A percentile compares a stretch with the other conserved stretches of the same genome.
Conservation (phyloP, 2,113 vertebrate genomes). For the Cairina moschata region DNA sequence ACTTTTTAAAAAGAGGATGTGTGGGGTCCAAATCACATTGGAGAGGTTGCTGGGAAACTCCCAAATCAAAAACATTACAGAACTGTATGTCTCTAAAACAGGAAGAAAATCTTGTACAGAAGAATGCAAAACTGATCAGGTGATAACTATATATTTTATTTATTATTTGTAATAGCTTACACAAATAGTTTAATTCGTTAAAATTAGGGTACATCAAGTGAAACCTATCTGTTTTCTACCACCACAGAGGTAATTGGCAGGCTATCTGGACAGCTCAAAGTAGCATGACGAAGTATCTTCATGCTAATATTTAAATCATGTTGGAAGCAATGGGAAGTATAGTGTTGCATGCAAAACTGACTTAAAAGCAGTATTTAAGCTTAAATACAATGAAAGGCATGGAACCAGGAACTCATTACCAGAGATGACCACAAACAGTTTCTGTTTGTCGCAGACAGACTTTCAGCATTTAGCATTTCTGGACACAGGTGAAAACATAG, state of each 20-base stretch:
- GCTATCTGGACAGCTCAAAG: neutral
- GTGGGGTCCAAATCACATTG: neutral
- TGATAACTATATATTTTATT: neutral
- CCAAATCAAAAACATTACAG: neutral
- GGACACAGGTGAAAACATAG: neutral
- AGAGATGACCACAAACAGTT: neutral
- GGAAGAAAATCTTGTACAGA: neutral
- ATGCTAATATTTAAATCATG: neutral
- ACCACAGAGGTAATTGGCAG: neutral
- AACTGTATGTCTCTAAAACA: neutral
- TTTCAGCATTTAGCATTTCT: neutral
- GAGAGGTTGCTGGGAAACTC: neutral
- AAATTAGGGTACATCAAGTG: neutral
- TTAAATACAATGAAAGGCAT: neutral
- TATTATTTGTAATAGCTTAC: neutral
- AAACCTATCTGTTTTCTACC: neutral
- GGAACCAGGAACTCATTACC: neutral
- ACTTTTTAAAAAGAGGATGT: neutral
- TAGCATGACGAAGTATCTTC: neutral
- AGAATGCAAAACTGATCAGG: neutral
- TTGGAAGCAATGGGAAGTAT: neutral
- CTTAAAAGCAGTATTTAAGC: neutral
- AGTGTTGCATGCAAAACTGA: neutral
- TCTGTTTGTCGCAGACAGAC: fast-evolving
- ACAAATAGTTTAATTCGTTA: neutral